Percentiles rank a stretch among this genome's conserved stretches.
phyloP scores from a whole-genome alignment of 2,888 invertebrate genomes.

The Endotricha flammealis region DNA sequence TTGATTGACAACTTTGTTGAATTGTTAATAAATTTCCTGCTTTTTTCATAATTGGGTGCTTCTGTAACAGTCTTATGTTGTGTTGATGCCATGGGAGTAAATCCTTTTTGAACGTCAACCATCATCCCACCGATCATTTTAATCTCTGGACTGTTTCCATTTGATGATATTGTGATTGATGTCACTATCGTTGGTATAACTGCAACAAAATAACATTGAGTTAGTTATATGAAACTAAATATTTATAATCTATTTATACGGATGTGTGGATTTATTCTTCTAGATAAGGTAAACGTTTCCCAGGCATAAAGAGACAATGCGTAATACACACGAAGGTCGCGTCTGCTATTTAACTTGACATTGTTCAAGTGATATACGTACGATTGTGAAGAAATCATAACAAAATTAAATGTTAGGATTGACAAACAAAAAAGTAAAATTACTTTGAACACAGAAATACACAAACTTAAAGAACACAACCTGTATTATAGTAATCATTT shows the following conservation, averaged over 20 bases:
- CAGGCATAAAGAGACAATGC: constrained; percentile 29
- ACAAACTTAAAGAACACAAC: too few relatives aligned
- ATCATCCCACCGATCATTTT: constrained; percentile 63
- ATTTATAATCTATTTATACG: constrained; percentile 1
- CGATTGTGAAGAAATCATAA: too few relatives aligned
- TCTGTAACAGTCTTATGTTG: constrained; percentile 28
- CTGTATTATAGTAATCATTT: too few relatives aligned
- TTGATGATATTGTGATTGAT: constrained; percentile 67
- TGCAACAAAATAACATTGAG: constrained; percentile 47
- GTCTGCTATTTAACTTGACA: constrained; percentile 39
- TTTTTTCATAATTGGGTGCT: constrained; percentile 31
- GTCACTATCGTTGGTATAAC: constrained; percentile 51
- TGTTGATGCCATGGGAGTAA: constrained; percentile 39
- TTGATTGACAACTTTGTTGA: constrained; percentile 67
- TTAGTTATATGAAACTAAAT: background rate
- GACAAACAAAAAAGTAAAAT: too few relatives aligned
- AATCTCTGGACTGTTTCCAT: constrained; percentile 70
- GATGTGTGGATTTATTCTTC: background rate
- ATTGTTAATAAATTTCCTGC: constrained; percentile 33
- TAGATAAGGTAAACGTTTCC: constrained; percentile 24
- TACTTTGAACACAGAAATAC: too few relatives aligned
- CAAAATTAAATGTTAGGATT: constrained; percentile 16
- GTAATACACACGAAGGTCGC: constrained; percentile 32
- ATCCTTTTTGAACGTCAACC: constrained; percentile 49
- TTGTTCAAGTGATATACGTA: constrained; percentile 35